These are phyloP conservation scores for Stenolophus ochropezus DNA, from an alignment of 2,888 invertebrate species.

Conservation along the genomic window DNA sequence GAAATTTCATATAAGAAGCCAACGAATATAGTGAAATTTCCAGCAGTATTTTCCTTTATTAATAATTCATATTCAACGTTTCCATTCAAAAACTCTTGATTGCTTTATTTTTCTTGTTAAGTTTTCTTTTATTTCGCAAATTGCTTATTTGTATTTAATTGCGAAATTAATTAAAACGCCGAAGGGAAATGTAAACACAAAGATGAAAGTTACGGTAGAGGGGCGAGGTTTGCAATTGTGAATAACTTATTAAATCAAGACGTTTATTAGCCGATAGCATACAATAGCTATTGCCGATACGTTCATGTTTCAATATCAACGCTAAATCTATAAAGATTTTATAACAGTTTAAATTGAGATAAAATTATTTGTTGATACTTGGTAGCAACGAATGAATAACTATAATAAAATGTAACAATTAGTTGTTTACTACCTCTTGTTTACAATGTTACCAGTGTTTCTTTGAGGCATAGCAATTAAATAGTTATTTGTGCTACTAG, in stretches of 20 bases:
- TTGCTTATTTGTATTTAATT: slow-evolving; percentile 58
- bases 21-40: background rate
- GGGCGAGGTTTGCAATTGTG: background rate
- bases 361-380: too few relatives aligned
- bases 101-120: slow-evolving; percentile 55
- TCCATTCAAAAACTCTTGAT: slow-evolving; percentile 48
- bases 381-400: too few relatives aligned
- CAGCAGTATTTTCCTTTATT: background rate
- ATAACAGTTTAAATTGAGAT: too few relatives aligned
- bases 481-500: too few relatives aligned
- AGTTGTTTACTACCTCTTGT: too few relatives aligned
- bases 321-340: too few relatives aligned
- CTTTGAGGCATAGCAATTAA: too few relatives aligned
- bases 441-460: too few relatives aligned
- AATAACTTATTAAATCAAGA: slow-evolving; percentile 23
- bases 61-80: slow-evolving; percentile 37
- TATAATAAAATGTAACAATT: too few relatives aligned
- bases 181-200: slow-evolving; percentile 46
- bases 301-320: too few relatives aligned
- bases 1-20: background rate
- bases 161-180: slow-evolving; percentile 55
- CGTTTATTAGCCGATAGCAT: slow-evolving; percentile 24
- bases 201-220: background rate
- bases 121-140: slow-evolving; percentile 55
- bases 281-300: too few relatives aligned